Conservation (phyloP, 2,888 invertebrate genomes). For the Eledona agricola region DNA sequence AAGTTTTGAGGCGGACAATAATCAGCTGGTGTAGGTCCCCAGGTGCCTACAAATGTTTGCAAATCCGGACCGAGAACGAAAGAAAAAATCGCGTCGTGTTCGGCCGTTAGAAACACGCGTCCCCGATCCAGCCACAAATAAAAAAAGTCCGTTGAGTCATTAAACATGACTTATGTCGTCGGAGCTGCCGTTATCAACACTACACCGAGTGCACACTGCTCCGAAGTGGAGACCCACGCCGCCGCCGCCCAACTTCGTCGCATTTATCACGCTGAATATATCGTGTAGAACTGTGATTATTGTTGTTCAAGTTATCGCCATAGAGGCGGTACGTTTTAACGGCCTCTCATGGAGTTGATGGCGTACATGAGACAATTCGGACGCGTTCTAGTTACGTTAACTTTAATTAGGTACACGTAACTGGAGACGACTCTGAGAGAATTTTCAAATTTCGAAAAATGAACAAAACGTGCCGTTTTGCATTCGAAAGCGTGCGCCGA, state of each 20-base stretch:
- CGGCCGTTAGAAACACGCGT: conserved; percentile 45
- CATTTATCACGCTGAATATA: conserved; percentile 38
- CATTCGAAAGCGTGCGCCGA: too few species aligned
- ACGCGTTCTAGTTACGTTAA: conserved; percentile 21
- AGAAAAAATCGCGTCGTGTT: conserved; percentile 13
- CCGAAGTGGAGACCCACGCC: conserved; percentile 29
- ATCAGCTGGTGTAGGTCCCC: background rate
- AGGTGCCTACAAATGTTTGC: too few species aligned
- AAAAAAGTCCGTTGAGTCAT: conserved; percentile 44
- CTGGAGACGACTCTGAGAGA: conserved; percentile 1
- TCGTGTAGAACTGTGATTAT: conserved; percentile 40
- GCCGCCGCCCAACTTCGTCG: conserved; percentile 29
- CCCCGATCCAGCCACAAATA: conserved; percentile 41
- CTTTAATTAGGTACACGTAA: conserved; percentile 25
- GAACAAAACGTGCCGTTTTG: too few species aligned
- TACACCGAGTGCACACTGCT: conserved; percentile 47
- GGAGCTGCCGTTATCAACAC: conserved; percentile 49
- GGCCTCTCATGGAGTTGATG: conserved; percentile 7
- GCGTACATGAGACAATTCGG: conserved; percentile 19
- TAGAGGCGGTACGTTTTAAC: conserved; percentile 34
- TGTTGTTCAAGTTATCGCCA: conserved; percentile 38
- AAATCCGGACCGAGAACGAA: too few species aligned
- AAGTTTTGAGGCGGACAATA: too few species aligned
- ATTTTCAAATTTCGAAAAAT: too few species aligned
- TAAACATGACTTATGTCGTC: conserved; percentile 50